phyloP scores from a whole-genome alignment of 2,888 invertebrate species.

The Torymus texanus region DNA sequence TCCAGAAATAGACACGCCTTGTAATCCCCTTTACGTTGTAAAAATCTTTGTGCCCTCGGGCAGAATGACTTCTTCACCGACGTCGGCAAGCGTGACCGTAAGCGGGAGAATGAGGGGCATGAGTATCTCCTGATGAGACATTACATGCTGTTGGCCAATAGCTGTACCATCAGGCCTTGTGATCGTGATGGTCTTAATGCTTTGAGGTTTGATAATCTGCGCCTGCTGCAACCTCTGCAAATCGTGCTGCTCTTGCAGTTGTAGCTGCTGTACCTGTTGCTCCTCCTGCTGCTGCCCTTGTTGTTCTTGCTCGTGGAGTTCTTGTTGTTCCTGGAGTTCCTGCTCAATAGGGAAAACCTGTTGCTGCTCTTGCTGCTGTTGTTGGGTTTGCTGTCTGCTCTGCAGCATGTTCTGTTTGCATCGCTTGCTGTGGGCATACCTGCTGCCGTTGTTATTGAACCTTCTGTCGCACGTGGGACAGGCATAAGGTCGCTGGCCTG shows the following conservation, averaged over 20 bases:
- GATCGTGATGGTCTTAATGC: slow-evolving; percentile 72
- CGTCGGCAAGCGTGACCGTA: slow-evolving; percentile 71
- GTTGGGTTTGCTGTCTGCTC: slow-evolving; percentile 58
- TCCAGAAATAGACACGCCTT: too few species aligned
- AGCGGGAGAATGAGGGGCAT: slow-evolving; percentile 73
- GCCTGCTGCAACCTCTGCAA: slow-evolving; percentile 54
- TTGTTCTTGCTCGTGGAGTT: slow-evolving; percentile 17
- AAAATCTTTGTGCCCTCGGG: slow-evolving; percentile 73
- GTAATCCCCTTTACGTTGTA: slow-evolving; percentile 61
- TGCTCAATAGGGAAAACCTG: not conserved
- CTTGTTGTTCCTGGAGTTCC: slow-evolving; percentile 51
- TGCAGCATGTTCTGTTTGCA: slow-evolving; percentile 72
- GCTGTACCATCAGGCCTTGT: slow-evolving; percentile 65
- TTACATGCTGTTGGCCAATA: slow-evolving; percentile 66
- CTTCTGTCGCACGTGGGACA: slow-evolving; percentile 73
- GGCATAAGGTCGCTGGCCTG: slow-evolving; percentile 73
- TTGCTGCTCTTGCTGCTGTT: slow-evolving; percentile 51
- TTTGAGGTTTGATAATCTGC: slow-evolving; percentile 56
- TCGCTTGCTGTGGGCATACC: slow-evolving; percentile 73
- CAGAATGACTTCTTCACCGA: slow-evolving; percentile 70
- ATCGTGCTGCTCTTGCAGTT: slow-evolving; percentile 30
- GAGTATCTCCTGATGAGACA: slow-evolving; percentile 71
- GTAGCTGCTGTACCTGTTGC: slow-evolving; percentile 28
- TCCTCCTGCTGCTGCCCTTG: slow-evolving; percentile 46
- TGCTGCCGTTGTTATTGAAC: slow-evolving; percentile 73